These are phyloP conservation scores for Nycticebus coucang DNA, from an alignment of 2,113 vertebrate species.

Conservation along the genomic window DNA sequence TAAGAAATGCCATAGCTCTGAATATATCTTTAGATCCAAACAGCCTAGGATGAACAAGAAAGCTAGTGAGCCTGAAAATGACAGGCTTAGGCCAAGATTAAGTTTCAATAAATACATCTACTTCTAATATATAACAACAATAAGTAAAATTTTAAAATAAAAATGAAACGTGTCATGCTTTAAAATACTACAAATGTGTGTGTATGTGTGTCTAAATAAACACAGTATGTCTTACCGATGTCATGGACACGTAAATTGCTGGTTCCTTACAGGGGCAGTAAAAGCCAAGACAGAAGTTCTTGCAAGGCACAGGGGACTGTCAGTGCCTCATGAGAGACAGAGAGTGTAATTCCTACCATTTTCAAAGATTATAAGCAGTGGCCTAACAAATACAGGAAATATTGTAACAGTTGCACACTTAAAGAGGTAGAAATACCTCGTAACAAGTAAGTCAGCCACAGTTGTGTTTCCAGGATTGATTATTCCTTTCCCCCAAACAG, in stretches of 20 bases:
- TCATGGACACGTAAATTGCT: neutral
- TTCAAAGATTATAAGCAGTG: too few relatives aligned
- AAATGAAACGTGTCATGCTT: neutral
- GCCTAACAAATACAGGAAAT: neutral
- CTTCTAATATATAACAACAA: neutral
- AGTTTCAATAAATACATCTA: neutral
- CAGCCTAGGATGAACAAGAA: neutral
- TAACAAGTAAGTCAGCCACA: neutral
- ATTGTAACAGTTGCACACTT: neutral
- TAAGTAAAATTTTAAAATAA: neutral
- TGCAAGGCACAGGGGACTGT: neutral
- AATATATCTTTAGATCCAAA: too few relatives aligned
- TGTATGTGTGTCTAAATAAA: neutral
- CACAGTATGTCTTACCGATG: neutral
- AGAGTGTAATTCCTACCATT: neutral
- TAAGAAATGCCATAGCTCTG: too few relatives aligned
- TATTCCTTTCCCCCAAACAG: neutral
- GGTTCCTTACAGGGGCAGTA: neutral
- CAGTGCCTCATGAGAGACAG: neutral
- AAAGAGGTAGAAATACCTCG: neutral
- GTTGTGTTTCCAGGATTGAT: neutral
- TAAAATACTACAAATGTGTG: neutral
- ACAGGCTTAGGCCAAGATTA: neutral
- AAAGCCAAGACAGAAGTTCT: neutral
- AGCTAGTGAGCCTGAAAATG: neutral